Conservation (phyloP, 2,888 invertebrate genomes). For the Xestia xanthographa region DNA sequence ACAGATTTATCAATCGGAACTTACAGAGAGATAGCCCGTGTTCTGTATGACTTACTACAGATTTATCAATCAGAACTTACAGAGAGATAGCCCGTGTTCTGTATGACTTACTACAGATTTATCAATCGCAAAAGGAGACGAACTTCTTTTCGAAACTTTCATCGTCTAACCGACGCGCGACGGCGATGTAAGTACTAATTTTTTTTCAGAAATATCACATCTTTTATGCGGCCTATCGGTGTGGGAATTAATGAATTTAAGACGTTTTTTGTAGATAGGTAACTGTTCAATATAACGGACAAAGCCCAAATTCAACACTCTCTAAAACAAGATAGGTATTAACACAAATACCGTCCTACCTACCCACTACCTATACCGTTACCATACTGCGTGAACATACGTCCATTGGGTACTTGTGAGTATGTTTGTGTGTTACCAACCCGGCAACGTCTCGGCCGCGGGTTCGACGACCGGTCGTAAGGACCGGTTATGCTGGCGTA, state of each 20-base stretch:
- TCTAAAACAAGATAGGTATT: not conserved
- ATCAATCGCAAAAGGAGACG: not conserved
- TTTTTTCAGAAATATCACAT: too few relatives aligned
- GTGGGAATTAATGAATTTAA: not conserved
- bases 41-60: too few relatives aligned
- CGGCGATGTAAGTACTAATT: not conserved
- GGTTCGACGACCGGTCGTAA: slow-evolving; percentile 33
- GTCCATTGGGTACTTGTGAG: slow-evolving; percentile 23
- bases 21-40: not conserved
- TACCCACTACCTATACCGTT: slow-evolving; percentile 40
- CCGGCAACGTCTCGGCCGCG: slow-evolving; percentile 24
- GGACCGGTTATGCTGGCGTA: slow-evolving; percentile 41
- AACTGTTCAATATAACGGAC: not conserved
- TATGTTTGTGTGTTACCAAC: slow-evolving; percentile 51
- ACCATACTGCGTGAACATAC: slow-evolving; percentile 31
- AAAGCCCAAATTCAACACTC: not conserved
- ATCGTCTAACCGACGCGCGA: not conserved
- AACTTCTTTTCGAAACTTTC: not conserved
- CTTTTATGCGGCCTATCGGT: not conserved
- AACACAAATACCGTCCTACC: slow-evolving; percentile 5
- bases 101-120: not conserved
- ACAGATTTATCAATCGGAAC: too few relatives aligned
- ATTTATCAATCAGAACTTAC: not conserved
- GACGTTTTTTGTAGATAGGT: not conserved
- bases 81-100: not conserved